phyloP scores from a whole-genome alignment of 2,888 invertebrate species.

The Rhaphigaster nebulosa region DNA sequence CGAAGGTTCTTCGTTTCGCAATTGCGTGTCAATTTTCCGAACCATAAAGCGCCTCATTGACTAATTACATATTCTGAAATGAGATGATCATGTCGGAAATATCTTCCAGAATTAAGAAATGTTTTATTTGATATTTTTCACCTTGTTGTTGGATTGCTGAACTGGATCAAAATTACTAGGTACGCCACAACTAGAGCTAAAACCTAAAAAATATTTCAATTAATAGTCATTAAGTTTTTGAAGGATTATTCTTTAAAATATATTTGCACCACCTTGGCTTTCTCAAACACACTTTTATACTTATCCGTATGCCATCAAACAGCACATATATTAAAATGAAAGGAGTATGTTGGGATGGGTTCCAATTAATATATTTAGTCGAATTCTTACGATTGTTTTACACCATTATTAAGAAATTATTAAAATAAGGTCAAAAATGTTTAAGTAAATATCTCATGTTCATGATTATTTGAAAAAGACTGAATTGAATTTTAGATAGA shows the following conservation, averaged over 20 bases:
- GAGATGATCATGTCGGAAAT: background rate
- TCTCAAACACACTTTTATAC: background rate
- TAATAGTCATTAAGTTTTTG: background rate
- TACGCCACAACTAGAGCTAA: background rate
- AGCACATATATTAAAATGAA: too few relatives aligned
- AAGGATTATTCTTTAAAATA: background rate
- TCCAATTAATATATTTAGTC: too few relatives aligned
- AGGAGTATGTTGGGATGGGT: background rate
- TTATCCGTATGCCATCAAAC: background rate
- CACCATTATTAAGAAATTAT: too few relatives aligned
- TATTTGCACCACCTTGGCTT: background rate
- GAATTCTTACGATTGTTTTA: too few relatives aligned
- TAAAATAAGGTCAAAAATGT: too few relatives aligned
- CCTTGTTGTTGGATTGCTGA: background rate
- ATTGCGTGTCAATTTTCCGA: too few relatives aligned
- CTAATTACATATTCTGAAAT: too few relatives aligned
- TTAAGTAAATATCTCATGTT: too few relatives aligned
- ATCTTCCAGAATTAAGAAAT: background rate
- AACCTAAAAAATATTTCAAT: background rate
- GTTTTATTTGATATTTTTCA: background rate
- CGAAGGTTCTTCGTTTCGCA: too few relatives aligned
- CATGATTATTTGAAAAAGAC: too few relatives aligned
- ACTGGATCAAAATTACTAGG: background rate
- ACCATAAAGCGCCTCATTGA: too few relatives aligned
- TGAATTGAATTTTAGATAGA: too few relatives aligned